Conservation (phyloP, 2,888 invertebrate genomes). For the Bibio marci region DNA sequence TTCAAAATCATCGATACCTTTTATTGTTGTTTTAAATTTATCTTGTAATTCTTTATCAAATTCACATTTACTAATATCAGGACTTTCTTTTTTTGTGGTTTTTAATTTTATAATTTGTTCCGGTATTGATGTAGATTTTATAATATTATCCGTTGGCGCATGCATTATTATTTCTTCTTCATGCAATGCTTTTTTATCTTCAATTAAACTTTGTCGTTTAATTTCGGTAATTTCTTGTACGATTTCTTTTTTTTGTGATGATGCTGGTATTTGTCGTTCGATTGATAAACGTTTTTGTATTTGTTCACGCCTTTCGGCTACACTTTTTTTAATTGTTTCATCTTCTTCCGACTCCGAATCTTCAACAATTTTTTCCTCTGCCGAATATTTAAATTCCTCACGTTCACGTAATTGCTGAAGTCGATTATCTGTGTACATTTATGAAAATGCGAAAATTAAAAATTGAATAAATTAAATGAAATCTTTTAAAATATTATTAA, state of each 20-base stretch:
- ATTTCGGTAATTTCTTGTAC: slow-evolving; percentile 55
- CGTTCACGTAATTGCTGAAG: slow-evolving; percentile 31
- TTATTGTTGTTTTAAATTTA: slow-evolving; percentile 25
- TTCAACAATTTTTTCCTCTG: slow-evolving; percentile 57
- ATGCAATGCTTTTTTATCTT: slow-evolving; percentile 29
- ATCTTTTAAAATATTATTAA: no score
- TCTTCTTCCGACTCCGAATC: slow-evolving; percentile 40
- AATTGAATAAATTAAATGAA: slow-evolving; percentile 2
- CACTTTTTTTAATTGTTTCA: slow-evolving; percentile 48
- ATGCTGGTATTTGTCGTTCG: slow-evolving; percentile 50
- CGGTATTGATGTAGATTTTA: slow-evolving; percentile 24
- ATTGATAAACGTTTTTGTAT: slow-evolving; percentile 55
- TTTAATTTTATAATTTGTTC: slow-evolving; percentile 29
- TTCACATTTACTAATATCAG: slow-evolving; percentile 25
- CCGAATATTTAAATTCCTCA: slow-evolving; percentile 61
- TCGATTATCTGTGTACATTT: slow-evolving; percentile 19
- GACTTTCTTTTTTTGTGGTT: slow-evolving; percentile 24
- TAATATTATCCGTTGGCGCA: slow-evolving; percentile 27
- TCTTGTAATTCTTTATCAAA: slow-evolving; percentile 28
- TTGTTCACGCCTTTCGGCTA: slow-evolving; percentile 59
- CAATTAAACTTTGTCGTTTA: slow-evolving; percentile 41
- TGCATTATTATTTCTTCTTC: slow-evolving; percentile 30
- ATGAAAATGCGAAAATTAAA: slow-evolving; percentile 9
- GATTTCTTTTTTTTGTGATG: slow-evolving; percentile 55
- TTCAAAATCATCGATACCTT: slow-evolving; percentile 14